These are phyloP conservation scores for Tigriopus californicus DNA, from an alignment of 2,888 invertebrate species.

Conservation along the genomic window DNA sequence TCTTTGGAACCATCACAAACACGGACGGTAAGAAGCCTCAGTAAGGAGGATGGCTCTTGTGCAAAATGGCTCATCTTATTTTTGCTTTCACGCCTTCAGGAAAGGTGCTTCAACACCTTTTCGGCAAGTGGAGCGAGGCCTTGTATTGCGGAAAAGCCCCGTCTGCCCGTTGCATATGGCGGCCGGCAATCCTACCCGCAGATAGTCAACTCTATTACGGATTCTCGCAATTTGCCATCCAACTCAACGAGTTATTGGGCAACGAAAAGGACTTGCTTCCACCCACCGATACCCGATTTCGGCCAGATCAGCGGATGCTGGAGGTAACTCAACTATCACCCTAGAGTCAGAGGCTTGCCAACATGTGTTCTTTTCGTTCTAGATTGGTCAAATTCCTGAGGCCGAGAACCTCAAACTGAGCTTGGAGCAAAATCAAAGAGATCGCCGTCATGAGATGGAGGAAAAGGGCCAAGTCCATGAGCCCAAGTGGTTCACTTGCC, in stretches of 20 bases:
- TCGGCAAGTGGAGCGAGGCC: conserved; percentile 66
- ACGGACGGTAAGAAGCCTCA: conserved; percentile 4
- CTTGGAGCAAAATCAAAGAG: conserved; percentile 53
- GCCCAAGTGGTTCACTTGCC: conserved; percentile 43
- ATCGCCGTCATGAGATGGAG: conserved; percentile 41
- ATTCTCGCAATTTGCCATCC: conserved; percentile 64
- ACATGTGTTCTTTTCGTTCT: conserved; percentile 29
- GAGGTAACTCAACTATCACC: conserved; percentile 6
- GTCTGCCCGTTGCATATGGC: conserved; percentile 52
- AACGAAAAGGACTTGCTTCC: conserved; percentile 41
- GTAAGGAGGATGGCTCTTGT: too few species aligned
- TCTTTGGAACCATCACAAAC: conserved; percentile 40
- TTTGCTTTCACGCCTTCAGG: background rate
- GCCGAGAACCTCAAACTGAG: conserved; percentile 51
- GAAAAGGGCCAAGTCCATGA: conserved; percentile 32
- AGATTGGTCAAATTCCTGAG: conserved; percentile 48
- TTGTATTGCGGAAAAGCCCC: conserved; percentile 52
- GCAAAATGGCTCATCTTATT: background rate
- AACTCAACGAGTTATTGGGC: conserved; percentile 54
- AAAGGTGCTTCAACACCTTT: conserved; percentile 38
- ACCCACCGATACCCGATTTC: conserved; percentile 52
- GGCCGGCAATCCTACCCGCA: conserved; percentile 59
- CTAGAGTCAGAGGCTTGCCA: conserved; percentile 24
- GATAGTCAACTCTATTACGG: conserved; percentile 62
- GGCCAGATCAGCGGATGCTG: conserved; percentile 48